Conservation (phyloP, 2,113 vertebrate species). For the Hydropotes inermis region DNA sequence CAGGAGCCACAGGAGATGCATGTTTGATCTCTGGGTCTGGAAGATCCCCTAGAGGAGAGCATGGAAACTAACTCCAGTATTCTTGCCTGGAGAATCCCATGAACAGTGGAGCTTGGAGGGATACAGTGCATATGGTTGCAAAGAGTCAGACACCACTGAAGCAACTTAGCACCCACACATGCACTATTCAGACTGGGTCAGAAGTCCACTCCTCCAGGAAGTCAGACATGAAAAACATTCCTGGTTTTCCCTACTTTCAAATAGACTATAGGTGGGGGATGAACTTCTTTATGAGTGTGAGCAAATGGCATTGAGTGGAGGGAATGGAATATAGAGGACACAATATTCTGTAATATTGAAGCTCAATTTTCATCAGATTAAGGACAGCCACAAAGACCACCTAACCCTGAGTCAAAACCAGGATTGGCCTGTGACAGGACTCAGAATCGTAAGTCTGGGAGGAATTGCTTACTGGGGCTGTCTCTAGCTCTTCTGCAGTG, state of each 20-base stretch:
- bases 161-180: not conserved
- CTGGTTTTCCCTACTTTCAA: not conserved
- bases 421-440: not conserved
- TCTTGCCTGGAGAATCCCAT: too few species aligned
- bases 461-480: not conserved
- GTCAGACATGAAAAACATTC: not conserved
- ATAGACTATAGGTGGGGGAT: fast-evolving
- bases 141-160: not conserved
- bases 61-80: too few species aligned
- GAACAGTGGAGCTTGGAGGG: too few species aligned
- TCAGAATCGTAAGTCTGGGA: not conserved
- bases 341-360: not conserved
- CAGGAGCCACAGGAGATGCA: too few species aligned
- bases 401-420: not conserved
- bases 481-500: not conserved
- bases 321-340: not conserved
- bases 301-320: not conserved
- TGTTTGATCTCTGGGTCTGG: too few species aligned
- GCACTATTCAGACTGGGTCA: not conserved
- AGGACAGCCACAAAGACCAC: not conserved
- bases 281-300: not conserved
- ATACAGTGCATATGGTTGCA: too few species aligned
- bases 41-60: too few species aligned
- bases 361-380: not conserved
- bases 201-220: fast-evolving